These are phyloP conservation scores for Antheraea assamensis DNA, from an alignment of 2,888 invertebrate species.

Conservation along the genomic window DNA sequence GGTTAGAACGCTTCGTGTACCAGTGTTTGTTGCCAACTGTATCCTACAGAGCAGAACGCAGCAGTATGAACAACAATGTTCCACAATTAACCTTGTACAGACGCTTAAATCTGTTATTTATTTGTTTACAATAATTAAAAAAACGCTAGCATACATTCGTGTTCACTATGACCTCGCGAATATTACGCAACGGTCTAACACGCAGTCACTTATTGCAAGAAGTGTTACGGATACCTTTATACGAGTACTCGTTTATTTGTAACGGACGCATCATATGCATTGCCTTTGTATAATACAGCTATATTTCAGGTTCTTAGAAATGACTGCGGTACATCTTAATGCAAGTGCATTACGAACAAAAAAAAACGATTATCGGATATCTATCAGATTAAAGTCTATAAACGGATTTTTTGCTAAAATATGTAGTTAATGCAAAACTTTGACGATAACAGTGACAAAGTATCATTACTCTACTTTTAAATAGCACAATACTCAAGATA, in stretches of 20 bases:
- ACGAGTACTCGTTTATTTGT: not conserved
- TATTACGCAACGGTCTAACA: conserved; percentile 1
- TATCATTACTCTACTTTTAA: too few species aligned
- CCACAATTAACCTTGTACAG: not conserved
- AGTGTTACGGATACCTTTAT: not conserved
- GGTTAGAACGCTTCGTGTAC: not conserved
- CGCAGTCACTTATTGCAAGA: not conserved
- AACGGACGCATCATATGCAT: not conserved
- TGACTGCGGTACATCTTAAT: too few species aligned
- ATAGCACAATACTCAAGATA: too few species aligned
- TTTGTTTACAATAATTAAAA: not conserved
- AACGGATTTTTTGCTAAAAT: too few species aligned
- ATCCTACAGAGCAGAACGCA: not conserved
- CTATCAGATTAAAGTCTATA: too few species aligned
- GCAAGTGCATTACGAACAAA: too few species aligned
- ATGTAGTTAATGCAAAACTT: too few species aligned
- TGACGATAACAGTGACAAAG: too few species aligned
- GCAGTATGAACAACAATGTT: not conserved
- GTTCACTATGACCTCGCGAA: not conserved
- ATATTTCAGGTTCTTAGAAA: not conserved
- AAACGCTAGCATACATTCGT: not conserved
- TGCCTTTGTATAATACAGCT: not conserved
- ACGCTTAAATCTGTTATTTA: not conserved
- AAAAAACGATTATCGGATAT: too few species aligned
- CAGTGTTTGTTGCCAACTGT: too few species aligned